These are phyloP conservation scores for Hecatera dysodea DNA, from an alignment of 2,888 invertebrate species.

Conservation along the genomic window DNA sequence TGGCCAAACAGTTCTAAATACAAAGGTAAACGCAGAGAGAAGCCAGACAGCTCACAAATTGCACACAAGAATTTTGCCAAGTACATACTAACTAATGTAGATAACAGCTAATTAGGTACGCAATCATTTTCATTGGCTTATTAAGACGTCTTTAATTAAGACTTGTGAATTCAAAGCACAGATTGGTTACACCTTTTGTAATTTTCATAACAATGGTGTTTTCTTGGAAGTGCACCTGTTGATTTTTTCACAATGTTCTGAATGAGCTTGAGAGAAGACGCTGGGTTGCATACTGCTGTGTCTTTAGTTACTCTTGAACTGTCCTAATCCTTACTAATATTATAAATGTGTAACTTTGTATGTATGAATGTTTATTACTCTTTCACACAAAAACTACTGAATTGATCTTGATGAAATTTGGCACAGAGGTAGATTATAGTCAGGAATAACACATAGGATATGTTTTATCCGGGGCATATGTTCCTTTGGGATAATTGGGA, in stretches of 20 bases:
- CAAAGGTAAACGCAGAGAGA: slow-evolving; percentile 20
- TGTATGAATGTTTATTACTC: too few species aligned
- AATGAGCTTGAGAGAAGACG: slow-evolving; percentile 26
- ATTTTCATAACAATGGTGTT: slow-evolving; percentile 68
- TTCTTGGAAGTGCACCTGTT: slow-evolving; percentile 63
- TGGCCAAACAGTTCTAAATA: slow-evolving; percentile 11
- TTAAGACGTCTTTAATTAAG: slow-evolving; percentile 34
- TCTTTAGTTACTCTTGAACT: not conserved
- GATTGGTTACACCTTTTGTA: slow-evolving; percentile 53
- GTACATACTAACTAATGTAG: slow-evolving; percentile 13
- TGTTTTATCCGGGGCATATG: too few species aligned
- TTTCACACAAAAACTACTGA: too few species aligned
- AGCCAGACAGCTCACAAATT: slow-evolving; percentile 13
- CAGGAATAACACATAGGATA: too few species aligned
- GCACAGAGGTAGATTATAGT: too few species aligned
- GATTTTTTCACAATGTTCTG: slow-evolving; percentile 27
- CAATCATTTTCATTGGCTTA: slow-evolving; percentile 33
- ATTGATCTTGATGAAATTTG: too few species aligned
- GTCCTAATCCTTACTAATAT: too few species aligned
- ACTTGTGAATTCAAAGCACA: slow-evolving; percentile 8
- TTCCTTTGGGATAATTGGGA: too few species aligned
- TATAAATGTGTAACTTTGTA: too few species aligned
- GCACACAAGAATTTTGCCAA: not conserved
- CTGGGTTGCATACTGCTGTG: not conserved
- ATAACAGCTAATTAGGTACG: slow-evolving; percentile 26